Evolutionary conservation across 2,888 invertebrate species (phyloP).

Genomic region (Eledona agricola): DNA sequence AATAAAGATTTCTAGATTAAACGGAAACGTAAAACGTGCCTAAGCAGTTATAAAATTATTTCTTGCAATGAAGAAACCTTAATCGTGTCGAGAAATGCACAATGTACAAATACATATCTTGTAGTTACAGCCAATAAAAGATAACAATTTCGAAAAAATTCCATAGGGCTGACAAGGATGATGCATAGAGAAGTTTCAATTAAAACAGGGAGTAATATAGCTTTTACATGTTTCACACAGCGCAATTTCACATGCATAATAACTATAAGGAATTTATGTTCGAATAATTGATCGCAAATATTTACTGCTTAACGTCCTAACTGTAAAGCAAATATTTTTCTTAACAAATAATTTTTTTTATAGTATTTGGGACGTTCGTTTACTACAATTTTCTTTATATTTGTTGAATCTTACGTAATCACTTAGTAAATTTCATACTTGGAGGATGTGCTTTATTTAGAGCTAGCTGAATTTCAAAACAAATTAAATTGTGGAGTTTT

Average conservation of each 20-base stretch:
- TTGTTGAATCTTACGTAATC: too few relatives aligned
- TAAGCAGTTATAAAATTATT: too few relatives aligned
- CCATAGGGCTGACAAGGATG: constrained; percentile 7
- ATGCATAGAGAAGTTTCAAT: constrained; percentile 9
- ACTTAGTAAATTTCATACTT: too few relatives aligned
- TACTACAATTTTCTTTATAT: too few relatives aligned
- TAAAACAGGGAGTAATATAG: constrained; percentile 14
- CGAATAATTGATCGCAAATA: constrained; percentile 22
- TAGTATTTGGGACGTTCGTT: constrained; percentile 1
- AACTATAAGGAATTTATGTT: constrained; percentile 8
- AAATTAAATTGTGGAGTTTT: too few relatives aligned
- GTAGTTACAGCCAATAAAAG: too few relatives aligned
- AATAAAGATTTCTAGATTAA: too few relatives aligned
- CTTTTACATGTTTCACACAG: constrained; percentile 9
- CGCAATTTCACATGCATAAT: constrained; percentile 8
- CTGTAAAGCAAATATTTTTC: constrained; percentile 13
- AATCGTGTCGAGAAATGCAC: background rate
- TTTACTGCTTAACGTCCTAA: constrained; percentile 21
- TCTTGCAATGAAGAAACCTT: too few relatives aligned
- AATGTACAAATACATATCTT: too few relatives aligned
- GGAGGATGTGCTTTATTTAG: too few relatives aligned
- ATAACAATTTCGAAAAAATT: constrained; percentile 6
- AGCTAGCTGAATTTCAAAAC: too few relatives aligned
- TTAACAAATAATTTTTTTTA: constrained; percentile 19
- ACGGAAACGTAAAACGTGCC: too few relatives aligned